These are phyloP conservation scores for Drosophila mauritiana DNA, from an alignment of 1,140 invertebrate genomes.

Conservation along the genomic window DNA sequence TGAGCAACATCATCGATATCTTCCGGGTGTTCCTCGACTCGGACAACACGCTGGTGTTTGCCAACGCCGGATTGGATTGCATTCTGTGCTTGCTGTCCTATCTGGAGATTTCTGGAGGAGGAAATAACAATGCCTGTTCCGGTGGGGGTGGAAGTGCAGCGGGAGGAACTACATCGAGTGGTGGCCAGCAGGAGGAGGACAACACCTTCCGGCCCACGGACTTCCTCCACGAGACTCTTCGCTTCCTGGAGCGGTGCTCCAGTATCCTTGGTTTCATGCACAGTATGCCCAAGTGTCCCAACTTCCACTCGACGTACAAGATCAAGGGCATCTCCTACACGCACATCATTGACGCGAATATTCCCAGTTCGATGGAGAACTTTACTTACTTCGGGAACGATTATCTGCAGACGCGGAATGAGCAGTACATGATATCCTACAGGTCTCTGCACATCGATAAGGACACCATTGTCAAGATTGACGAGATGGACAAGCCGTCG, in stretches of 20 bases:
- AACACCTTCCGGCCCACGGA: conserved; percentile 86
- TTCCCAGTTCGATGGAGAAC: conserved; percentile 90
- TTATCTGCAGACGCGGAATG: conserved; percentile 83
- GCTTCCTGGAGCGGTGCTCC: conserved; percentile 93
- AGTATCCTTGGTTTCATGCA: conserved; percentile 96
- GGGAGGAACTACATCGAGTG: conserved; percentile 80
- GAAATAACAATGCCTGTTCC: conserved; percentile 75
- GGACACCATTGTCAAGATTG: conserved; percentile 86
- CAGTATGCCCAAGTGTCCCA: conserved; percentile 96
- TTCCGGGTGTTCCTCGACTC: conserved; percentile 96
- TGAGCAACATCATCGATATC: conserved; percentile 93
- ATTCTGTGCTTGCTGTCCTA: conserved; percentile 93
- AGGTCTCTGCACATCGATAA: conserved; percentile 86
- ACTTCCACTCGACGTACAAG: conserved; percentile 95
- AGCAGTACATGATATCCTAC: conserved; percentile 86
- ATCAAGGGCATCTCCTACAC: conserved; percentile 92
- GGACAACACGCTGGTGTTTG: conserved; percentile 96
- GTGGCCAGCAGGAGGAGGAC: conserved; percentile 72
- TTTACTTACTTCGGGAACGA: conserved; percentile 86
- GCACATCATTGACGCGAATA: conserved; percentile 92
- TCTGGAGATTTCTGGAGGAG: conserved; percentile 84
- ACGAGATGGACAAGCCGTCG: conserved; percentile 91
- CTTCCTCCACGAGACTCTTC: conserved; percentile 93
- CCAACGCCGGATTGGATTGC: conserved; percentile 96
- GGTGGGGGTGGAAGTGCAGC: conserved; percentile 67